Percentiles rank a stretch among this genome's conserved stretches.
These are phyloP conservation scores for Drosophila greeni DNA, from an alignment of 2,888 invertebrate species.

Conservation along the genomic window DNA sequence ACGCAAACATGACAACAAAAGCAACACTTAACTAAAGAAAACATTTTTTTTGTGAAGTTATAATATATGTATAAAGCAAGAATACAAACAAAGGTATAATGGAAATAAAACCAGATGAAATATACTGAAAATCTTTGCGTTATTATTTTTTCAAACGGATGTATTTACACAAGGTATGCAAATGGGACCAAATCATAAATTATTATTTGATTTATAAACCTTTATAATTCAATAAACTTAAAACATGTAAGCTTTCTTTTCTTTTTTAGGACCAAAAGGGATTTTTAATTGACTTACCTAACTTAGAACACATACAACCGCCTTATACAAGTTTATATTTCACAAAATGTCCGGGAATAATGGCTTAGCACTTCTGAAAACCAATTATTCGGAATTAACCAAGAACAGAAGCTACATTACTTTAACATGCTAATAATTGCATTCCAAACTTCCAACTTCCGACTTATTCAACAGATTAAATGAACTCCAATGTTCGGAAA, in stretches of 20 bases:
- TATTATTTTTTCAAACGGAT: background rate
- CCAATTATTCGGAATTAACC: too few relatives aligned
- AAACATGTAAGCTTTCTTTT: too few relatives aligned
- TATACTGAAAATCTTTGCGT: slow-evolving; percentile 3
- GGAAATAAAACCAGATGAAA: slow-evolving; percentile 46
- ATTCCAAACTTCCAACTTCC: background rate
- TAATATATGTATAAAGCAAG: slow-evolving; percentile 64
- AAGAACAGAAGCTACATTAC: background rate
- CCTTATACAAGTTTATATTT: background rate
- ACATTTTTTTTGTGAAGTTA: slow-evolving; percentile 69
- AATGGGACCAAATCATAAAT: background rate
- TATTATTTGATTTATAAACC: background rate
- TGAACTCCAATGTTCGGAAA: too few relatives aligned
- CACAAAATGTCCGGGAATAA: background rate
- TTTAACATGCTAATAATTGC: background rate
- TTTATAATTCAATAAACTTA: too few relatives aligned
- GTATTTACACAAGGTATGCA: background rate
- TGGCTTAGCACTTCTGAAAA: background rate
- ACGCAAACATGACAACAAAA: slow-evolving; percentile 30
- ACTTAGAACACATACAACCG: background rate
- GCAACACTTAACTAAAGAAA: slow-evolving; percentile 52
- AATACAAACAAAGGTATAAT: slow-evolving; percentile 51
- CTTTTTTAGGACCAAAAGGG: background rate
- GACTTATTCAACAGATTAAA: background rate
- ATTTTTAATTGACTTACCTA: background rate